Evolutionary conservation across 2,113 vertebrate species (phyloP).

Genomic region (Bubo bubo): DNA sequence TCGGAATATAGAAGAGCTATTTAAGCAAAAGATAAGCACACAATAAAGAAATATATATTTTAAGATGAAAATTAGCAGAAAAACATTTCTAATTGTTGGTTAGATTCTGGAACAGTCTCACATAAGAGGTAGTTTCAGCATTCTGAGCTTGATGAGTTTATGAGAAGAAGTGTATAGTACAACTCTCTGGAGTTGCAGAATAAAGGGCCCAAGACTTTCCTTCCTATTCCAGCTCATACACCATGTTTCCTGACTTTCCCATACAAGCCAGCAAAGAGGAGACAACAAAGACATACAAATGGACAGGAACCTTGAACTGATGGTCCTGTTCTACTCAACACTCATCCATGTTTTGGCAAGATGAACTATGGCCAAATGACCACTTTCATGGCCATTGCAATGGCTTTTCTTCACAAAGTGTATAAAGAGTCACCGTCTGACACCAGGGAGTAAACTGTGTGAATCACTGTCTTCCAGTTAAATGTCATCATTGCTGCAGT

Average conservation of each 20-base stretch:
- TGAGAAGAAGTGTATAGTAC: not conserved
- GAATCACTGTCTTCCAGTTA: conserved; percentile 55
- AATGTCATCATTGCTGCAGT: conserved; percentile 42
- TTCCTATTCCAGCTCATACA: not conserved
- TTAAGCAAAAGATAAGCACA: not conserved
- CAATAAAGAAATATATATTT: not conserved
- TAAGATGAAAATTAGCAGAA: not conserved
- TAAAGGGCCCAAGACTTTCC: not conserved
- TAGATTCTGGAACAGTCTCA: not conserved
- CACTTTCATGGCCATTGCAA: not conserved
- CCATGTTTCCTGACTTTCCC: not conserved
- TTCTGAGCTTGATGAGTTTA: not conserved
- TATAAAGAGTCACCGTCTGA: not conserved
- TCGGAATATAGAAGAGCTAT: not conserved
- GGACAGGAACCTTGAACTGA: accelerated
- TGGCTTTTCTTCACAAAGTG: not conserved
- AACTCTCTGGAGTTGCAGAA: not conserved
- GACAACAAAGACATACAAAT: not conserved
- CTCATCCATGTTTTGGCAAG: not conserved
- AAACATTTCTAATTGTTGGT: not conserved
- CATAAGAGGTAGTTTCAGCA: not conserved
- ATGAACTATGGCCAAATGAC: not conserved
- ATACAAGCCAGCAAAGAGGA: accelerated
- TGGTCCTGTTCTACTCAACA: not conserved
- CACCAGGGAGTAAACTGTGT: conserved; percentile 31